phyloP scores from a whole-genome alignment of 2,113 vertebrate genomes.

The Ranitomeya imitator region DNA sequence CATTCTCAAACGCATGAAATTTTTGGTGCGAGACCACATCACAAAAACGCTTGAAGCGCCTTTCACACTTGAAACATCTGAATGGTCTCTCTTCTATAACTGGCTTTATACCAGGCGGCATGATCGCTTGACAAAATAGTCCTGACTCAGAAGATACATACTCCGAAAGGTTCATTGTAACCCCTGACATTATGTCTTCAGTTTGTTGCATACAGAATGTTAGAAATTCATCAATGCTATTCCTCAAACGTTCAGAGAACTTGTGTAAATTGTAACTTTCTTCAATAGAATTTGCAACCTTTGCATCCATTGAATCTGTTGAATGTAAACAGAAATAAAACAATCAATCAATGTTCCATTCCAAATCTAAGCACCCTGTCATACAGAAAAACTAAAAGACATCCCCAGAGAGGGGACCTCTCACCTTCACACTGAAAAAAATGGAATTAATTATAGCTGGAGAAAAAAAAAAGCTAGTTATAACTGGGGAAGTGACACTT shows the following conservation, averaged over 20 bases:
- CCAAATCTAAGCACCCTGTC: too few relatives aligned
- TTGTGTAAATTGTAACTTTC: background rate
- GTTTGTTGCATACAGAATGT: conserved; percentile 1
- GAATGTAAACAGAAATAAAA: background rate
- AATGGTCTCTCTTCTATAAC: background rate
- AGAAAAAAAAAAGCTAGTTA: too few relatives aligned
- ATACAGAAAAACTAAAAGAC: too few relatives aligned
- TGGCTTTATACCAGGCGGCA: background rate
- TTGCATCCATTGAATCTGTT: background rate
- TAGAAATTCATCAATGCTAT: background rate
- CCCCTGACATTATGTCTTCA: background rate
- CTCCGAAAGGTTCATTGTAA: background rate
- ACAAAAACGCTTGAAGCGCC: background rate
- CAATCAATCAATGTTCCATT: too few relatives aligned
- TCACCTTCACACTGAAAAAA: too few relatives aligned
- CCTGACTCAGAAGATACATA: background rate
- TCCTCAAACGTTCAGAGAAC: background rate
- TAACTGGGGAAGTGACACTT: too few relatives aligned
- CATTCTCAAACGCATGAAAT: background rate
- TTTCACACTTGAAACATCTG: background rate
- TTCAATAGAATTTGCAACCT: background rate
- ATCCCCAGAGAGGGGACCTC: too few relatives aligned
- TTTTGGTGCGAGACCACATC: background rate
- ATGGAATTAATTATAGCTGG: too few relatives aligned
- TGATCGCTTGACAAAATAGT: background rate